A percentile compares a stretch with the other conserved stretches of the same genome.
Conservation (phyloP, 2,797 vertebrate species). For the Adelosebastes latens region DNA sequence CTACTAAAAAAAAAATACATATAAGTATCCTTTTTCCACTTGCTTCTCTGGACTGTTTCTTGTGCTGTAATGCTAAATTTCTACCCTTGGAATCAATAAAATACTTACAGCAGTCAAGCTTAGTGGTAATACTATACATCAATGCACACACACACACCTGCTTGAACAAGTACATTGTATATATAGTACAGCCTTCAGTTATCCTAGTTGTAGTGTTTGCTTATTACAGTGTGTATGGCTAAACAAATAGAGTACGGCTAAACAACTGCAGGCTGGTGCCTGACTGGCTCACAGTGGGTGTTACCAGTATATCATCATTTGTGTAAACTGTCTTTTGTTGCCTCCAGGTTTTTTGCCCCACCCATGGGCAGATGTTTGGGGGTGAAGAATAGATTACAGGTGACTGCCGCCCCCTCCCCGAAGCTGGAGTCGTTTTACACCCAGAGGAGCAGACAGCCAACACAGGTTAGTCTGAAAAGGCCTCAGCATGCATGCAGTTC, state of each 20-base stretch:
- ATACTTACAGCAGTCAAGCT: background rate
- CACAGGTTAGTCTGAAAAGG: slow-evolving; percentile 67
- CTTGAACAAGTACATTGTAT: background rate
- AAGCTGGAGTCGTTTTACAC: slow-evolving; percentile 87
- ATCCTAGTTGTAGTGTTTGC: background rate
- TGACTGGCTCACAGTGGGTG: background rate
- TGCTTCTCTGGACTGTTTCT: background rate
- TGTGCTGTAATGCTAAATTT: background rate
- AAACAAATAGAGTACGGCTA: background rate
- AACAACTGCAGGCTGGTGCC: background rate
- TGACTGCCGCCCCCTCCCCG: slow-evolving; percentile 66
- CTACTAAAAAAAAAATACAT: no score
- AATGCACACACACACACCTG: background rate
- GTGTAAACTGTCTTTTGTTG: slow-evolving; percentile 34
- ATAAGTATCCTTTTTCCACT: background rate
- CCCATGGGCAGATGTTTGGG: slow-evolving; percentile 88
- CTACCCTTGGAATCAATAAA: background rate
- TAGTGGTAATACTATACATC: background rate
- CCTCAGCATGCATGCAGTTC: background rate
- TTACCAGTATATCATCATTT: background rate
- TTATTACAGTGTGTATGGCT: background rate
- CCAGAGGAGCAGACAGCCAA: slow-evolving; percentile 66
- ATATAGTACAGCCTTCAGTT: background rate
- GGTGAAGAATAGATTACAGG: slow-evolving; percentile 79
- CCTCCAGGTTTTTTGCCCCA: slow-evolving; percentile 82